A percentile compares a stretch with the other conserved stretches of the same genome.
These are phyloP conservation scores for Sciurus niger DNA, from an alignment of 2,113 vertebrate species.

Conservation along the genomic window DNA sequence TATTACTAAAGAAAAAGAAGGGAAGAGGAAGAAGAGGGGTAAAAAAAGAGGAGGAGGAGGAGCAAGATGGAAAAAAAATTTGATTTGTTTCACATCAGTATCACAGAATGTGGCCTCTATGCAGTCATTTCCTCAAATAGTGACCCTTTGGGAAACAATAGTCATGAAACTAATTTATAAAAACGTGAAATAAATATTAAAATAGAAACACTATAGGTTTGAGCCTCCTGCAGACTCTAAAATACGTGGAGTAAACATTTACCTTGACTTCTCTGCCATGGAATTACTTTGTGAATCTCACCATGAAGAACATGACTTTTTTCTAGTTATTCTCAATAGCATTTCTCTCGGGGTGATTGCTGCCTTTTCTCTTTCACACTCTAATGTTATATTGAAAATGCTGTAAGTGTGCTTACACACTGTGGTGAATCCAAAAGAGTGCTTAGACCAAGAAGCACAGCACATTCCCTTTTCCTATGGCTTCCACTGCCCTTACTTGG, in stretches of 20 bases:
- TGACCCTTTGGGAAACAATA: conserved; percentile 63
- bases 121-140: conserved; percentile 68
- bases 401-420: conserved; percentile 72
- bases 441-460: conserved; percentile 79
- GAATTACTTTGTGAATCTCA: conserved; percentile 85
- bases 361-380: conserved; percentile 77
- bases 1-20: not conserved
- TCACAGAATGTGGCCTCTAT: not conserved
- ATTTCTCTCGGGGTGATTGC: conserved; percentile 76
- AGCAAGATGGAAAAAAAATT: not conserved
- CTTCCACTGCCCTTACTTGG: conserved; percentile 40
- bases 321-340: conserved; percentile 77
- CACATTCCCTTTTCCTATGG: conserved; percentile 25
- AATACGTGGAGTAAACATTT: conserved; percentile 83
- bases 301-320: conserved; percentile 80
- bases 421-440: conserved; percentile 81
- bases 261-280: conserved; percentile 72
- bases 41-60: not conserved
- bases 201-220: conserved; percentile 62
- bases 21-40: not conserved
- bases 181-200: conserved; percentile 74
- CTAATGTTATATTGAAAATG: conserved; percentile 82
- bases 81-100: not conserved
- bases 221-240: conserved; percentile 72
- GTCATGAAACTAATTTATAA: conserved; percentile 74